A percentile compares a stretch with the other conserved stretches of the same genome.
phyloP scores from a whole-genome alignment of 2,797 vertebrate genomes.

The Pelodytes ibericus region DNA sequence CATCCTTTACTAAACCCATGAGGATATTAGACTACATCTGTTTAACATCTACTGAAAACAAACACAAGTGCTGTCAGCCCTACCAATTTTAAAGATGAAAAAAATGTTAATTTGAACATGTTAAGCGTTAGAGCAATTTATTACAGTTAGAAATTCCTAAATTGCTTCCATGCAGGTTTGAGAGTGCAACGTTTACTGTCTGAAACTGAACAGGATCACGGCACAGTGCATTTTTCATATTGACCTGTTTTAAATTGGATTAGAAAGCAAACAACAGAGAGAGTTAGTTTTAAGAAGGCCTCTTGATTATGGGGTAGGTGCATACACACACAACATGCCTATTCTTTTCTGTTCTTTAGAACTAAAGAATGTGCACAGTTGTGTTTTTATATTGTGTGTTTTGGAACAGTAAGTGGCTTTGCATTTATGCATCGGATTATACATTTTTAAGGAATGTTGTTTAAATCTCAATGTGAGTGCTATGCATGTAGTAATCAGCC shows the following conservation, averaged over 20 bases:
- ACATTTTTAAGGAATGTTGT: too few relatives aligned
- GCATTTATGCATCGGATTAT: too few relatives aligned
- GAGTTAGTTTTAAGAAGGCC: not conserved
- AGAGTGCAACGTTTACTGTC: not conserved
- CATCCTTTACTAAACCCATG: slow-evolving; percentile 27
- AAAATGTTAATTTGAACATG: slow-evolving; percentile 49
- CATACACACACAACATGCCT: not conserved
- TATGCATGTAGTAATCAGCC: too few relatives aligned
- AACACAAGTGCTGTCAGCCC: slow-evolving; percentile 42
- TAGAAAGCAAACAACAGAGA: not conserved
- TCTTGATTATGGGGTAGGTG: not conserved
- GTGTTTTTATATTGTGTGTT: too few relatives aligned
- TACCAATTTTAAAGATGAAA: slow-evolving; percentile 52
- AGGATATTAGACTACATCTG: slow-evolving; percentile 7
- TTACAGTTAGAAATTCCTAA: slow-evolving; percentile 44
- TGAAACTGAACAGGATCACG: not conserved
- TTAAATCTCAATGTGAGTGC: too few relatives aligned
- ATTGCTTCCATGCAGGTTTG: slow-evolving; percentile 32
- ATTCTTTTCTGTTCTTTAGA: not conserved
- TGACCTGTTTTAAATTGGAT: slow-evolving; percentile 8
- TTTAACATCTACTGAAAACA: slow-evolving; percentile 57
- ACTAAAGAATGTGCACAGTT: too few relatives aligned
- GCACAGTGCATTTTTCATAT: not conserved
- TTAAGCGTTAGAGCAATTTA: slow-evolving; percentile 28
- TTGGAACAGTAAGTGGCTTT: too few relatives aligned